Conservation (phyloP, 2,888 invertebrate genomes). For the Byasa hedistus region DNA sequence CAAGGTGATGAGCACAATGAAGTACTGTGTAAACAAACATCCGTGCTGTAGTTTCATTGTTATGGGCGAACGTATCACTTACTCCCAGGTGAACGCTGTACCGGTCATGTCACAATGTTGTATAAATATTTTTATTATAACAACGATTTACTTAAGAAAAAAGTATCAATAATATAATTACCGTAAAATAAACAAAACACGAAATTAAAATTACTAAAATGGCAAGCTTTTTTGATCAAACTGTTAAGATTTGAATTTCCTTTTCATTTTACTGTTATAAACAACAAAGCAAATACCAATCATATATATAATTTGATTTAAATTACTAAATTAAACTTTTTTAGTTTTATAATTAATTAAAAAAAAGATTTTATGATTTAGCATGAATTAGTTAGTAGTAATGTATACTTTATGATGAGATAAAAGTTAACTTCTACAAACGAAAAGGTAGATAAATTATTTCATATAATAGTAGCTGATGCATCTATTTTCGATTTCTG, state of each 20-base stretch:
- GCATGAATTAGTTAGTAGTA: background rate
- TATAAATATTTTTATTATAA: background rate
- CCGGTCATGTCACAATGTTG: background rate
- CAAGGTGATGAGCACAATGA: background rate
- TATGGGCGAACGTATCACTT: slow-evolving; percentile 1
- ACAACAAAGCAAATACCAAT: background rate
- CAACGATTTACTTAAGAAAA: background rate
- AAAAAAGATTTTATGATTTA: background rate
- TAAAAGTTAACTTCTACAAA: no score
- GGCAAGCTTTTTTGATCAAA: no score
- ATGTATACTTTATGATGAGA: background rate
- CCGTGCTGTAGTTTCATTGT: background rate
- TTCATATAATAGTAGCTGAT: no score
- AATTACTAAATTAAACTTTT: background rate
- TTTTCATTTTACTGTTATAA: background rate
- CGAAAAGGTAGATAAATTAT: no score
- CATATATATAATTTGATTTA: background rate
- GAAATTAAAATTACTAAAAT: no score
- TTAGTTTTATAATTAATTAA: background rate
- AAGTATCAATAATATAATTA: no score
- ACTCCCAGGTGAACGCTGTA: background rate
- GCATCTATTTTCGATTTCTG: no score
- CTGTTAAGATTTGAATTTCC: background rate
- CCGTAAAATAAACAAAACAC: no score
- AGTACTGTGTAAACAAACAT: slow-evolving; percentile 2